Percentiles rank a stretch among this genome's conserved stretches.
Evolutionary conservation across 2,888 invertebrate genomes (phyloP).

Genomic region (Sminthurides aquaticus): DNA sequence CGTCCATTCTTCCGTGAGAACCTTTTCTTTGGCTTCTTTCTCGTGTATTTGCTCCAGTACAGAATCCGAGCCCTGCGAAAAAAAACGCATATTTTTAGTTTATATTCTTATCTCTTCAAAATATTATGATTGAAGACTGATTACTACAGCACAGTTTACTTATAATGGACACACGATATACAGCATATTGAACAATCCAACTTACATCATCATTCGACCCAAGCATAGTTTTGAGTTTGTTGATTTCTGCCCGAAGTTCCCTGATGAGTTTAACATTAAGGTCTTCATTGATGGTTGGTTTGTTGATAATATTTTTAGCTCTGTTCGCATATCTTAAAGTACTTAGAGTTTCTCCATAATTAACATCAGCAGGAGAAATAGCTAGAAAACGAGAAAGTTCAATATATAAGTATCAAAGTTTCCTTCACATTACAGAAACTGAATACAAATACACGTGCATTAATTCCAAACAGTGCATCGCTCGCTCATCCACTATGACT

Average conservation of each 20-base stretch:
- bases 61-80: slow-evolving; percentile 45
- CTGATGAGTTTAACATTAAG: slow-evolving; percentile 78
- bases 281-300: slow-evolving; percentile 84
- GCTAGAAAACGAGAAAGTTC: too few relatives aligned
- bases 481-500: too few relatives aligned
- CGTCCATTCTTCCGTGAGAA: slow-evolving; percentile 81
- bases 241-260: slow-evolving; percentile 76
- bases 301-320: slow-evolving; percentile 84
- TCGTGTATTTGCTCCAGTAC: slow-evolving; percentile 77
- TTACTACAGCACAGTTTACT: too few relatives aligned
- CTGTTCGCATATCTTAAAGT: slow-evolving; percentile 80
- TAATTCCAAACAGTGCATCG: too few relatives aligned
- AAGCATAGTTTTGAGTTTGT: slow-evolving; percentile 67
- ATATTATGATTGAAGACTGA: too few relatives aligned
- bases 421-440: not conserved
- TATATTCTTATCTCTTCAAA: too few relatives aligned
- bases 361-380: slow-evolving; percentile 71
- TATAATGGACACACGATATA: too few relatives aligned
- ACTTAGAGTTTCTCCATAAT: slow-evolving; percentile 78
- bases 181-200: too few relatives aligned
- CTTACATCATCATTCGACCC: slow-evolving; percentile 53
- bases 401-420: not conserved
- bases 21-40: slow-evolving; percentile 78
- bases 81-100: slow-evolving; percentile 12
- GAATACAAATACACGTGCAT: too few relatives aligned